A percentile compares a stretch with the other conserved stretches of the same genome.
phyloP scores from a whole-genome alignment of 2,888 invertebrate genomes.

The Petrophora chlorosata region DNA sequence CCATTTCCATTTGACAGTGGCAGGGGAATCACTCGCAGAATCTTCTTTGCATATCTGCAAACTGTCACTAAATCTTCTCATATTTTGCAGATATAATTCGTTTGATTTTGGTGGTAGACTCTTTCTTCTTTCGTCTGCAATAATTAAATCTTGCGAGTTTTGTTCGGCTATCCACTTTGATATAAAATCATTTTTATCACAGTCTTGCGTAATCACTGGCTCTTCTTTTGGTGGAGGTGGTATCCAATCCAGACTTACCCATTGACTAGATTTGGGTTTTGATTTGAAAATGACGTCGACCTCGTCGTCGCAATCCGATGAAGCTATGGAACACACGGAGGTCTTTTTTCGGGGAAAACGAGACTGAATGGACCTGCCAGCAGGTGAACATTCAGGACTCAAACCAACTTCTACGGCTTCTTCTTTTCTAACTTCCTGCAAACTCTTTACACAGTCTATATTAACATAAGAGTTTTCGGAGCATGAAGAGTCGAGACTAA shows the following conservation, averaged over 20 bases:
- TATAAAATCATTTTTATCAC: constrained; percentile 83
- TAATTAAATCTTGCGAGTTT: constrained; percentile 72
- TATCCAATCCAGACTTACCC: constrained; percentile 83
- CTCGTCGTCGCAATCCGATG: constrained; percentile 80
- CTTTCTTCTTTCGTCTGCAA: constrained; percentile 75
- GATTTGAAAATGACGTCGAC: constrained; percentile 83
- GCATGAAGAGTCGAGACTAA: constrained; percentile 82
- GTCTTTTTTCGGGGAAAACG: constrained; percentile 78
- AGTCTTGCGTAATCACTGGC: constrained; percentile 78
- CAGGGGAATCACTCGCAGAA: constrained; percentile 79
- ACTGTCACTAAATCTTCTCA: constrained; percentile 79
- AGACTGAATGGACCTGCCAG: constrained; percentile 68
- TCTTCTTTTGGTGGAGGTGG: constrained; percentile 79
- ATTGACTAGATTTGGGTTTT: constrained; percentile 83
- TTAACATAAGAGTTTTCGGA: constrained; percentile 84
- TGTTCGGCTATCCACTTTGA: constrained; percentile 82
- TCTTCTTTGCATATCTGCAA: constrained; percentile 81
- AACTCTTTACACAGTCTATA: constrained; percentile 80
- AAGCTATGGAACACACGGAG: constrained; percentile 81
- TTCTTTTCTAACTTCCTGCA: constrained; percentile 79
- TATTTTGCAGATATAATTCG: constrained; percentile 77
- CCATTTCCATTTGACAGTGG: constrained; percentile 81
- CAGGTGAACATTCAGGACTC: constrained; percentile 62
- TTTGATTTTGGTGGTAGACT: constrained; percentile 81
- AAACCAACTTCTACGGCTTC: constrained; percentile 59